Evolutionary conservation across 2,113 vertebrate genomes (phyloP).

Genomic region (Scomber scombrus): DNA sequence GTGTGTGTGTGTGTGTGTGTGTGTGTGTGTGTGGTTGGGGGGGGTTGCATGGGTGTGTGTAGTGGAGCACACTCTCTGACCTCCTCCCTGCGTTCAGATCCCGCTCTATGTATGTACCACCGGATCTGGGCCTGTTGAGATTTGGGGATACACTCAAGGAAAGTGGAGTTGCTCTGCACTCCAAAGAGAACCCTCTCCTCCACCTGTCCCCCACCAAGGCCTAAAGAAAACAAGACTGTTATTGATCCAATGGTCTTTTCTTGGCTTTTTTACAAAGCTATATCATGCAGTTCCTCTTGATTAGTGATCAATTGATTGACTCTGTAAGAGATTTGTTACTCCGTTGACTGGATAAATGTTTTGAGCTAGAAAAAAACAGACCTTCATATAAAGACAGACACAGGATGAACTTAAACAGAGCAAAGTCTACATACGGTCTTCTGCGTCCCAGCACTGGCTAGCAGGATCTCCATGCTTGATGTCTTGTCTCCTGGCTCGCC

Average conservation of each 20-base stretch:
- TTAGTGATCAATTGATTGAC: no score
- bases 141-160: conserved; percentile 97
- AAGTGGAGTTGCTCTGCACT: conserved; percentile 96
- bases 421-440: conserved; percentile 88
- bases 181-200: conserved; percentile 97
- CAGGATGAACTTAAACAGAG: background rate
- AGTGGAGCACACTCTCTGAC: conserved; percentile 79
- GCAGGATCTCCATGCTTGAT: conserved; percentile 96
- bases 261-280: background rate
- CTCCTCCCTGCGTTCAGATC: conserved; percentile 92
- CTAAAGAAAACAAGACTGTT: conserved; percentile 41
- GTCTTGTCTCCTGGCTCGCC: conserved; percentile 96
- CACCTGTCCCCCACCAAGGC: conserved; percentile 61
- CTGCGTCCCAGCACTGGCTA: conserved; percentile 95
- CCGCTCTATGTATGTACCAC: conserved; percentile 92
- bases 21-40: background rate
- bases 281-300: background rate
- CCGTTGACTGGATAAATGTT: background rate
- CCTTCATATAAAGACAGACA: background rate
- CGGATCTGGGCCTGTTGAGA: conserved; percentile 95
- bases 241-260: conserved; percentile 7
- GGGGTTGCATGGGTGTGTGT: background rate
- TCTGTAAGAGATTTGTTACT: no score
- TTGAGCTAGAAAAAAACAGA: background rate
- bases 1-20: background rate